These are phyloP conservation scores for Ammodytes marinus DNA, from an alignment of 2,113 vertebrate species.

Conservation along the genomic window DNA sequence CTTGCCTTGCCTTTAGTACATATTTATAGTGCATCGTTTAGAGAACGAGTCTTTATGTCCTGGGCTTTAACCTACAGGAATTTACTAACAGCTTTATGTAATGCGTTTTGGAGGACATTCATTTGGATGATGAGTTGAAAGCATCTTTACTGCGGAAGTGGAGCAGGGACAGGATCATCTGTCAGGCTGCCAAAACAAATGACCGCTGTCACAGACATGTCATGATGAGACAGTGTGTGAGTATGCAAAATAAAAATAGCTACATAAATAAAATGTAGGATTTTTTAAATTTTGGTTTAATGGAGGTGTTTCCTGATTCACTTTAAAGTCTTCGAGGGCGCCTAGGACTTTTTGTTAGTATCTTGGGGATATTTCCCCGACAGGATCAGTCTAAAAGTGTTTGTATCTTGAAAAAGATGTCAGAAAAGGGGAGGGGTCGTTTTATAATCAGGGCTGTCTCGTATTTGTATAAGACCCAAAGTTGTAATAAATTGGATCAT, in stretches of 20 bases:
- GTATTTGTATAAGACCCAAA: not conserved
- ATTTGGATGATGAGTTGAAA: not conserved
- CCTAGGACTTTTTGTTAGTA: too few species aligned
- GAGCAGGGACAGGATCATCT: not conserved
- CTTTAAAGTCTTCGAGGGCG: not conserved
- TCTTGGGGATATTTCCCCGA: too few species aligned
- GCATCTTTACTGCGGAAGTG: slow-evolving; percentile 16
- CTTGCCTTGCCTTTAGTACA: too few species aligned
- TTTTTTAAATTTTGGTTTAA: not conserved
- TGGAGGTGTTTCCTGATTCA: not conserved
- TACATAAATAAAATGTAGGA: not conserved
- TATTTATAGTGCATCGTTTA: not conserved
- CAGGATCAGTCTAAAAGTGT: not conserved
- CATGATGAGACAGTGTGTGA: not conserved
- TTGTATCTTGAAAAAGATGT: not conserved
- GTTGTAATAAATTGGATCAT: slow-evolving; percentile 28
- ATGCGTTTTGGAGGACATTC: slow-evolving; percentile 17
- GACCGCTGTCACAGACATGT: not conserved
- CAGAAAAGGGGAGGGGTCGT: not conserved
- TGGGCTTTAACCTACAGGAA: not conserved
- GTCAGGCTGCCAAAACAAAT: slow-evolving; percentile 9
- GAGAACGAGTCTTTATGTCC: too few species aligned
- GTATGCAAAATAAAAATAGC: not conserved
- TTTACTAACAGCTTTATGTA: not conserved
- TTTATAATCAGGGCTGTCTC: not conserved